Evolutionary conservation across 64 coral and sea anemone species (phyloP), one percentile per base, ranked within the genome.

Genomic region (Actinia equina): DNA sequence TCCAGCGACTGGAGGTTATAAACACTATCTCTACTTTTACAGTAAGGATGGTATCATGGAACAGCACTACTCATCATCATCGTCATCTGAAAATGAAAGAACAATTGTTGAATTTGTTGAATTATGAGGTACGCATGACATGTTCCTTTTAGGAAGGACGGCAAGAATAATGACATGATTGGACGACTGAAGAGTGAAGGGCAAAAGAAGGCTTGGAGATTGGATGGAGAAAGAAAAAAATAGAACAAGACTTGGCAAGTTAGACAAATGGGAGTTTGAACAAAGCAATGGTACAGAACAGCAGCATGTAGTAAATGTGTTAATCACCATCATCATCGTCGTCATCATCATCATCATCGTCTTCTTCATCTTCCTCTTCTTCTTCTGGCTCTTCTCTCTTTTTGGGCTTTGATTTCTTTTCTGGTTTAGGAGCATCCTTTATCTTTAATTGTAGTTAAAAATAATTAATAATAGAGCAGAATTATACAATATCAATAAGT

Each of bases 281-380:
- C 30, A 37, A 37, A 37, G 30, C 30, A 37, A 37, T 37, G 30
- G 30, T 37, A 0, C 30, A 37, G 30, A 37, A 37, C 30, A 37
- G 30, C 30, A 37, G 30, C 30, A 37, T 49, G 3, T 49, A 49
- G 46, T 49, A 10, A 26, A 79, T 16, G 14, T 79, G 12, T 27
- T 11, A 43, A 16, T 63, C 14, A 45, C 71, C 89, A 57, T 88
- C 88, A 91, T 89, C 27, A 0, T 79, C 86, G 52, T 65, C 62
- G 0, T 94, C 92, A 53, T 89, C 95, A 7, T 98, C 92, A 0
- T 87, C 94, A 30, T 92, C 92, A 12, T 92, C 95, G 0, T 98
- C 95, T 0, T 98, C 95, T 7, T 92, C 90, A 2, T 98, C 95
- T 0, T 92, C 90, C 15, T 94, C 95, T 2, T 98, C 95, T 22